Base-by-base conservation (phyloP, 2,797 vertebrate species). In the Threskiornis aethiopicus region DNA sequence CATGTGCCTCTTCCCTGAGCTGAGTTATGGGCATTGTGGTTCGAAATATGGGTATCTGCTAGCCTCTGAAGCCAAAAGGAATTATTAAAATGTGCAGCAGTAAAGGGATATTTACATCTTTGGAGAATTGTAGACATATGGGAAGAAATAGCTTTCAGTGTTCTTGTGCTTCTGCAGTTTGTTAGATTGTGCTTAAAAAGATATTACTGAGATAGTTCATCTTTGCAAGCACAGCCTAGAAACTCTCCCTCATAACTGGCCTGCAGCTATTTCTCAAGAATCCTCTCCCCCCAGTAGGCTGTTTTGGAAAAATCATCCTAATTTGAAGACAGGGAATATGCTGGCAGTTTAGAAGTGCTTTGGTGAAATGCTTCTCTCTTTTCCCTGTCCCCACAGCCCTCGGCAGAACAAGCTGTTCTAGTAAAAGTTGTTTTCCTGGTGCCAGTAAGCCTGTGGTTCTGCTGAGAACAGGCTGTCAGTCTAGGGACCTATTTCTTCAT, bases 381-480 rank as follows among this genome's bases (percentile, higher is more conserved):
- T 67, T 35, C 44, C 20, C 29, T 59, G 73, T 93, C 70, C 69
- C 54, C 51, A n/a, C 62, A 85, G 49, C 66, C 66, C 73, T 93
- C 18, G 0, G 25, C 84, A 89, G 93, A 94, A 87, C 96, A 87
- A 47, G 73, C 78, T 94, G 94, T 92, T 92, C 91, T 76, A 82
- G 73, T 51, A 71, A 65, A 81, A 71, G 61, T 81, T 95, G 84
- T 94, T 94, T 84, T 78, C 58, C 26, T 35, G 39, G 39, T 93
- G 87, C 92, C 84, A 78, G 69, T 84, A 78, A 91, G 62, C 54
- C 26, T 17, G 33, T 85, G 75, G 67, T 31, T 67, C 62, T 89
- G 73, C 54, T 57, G 71, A 77, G 93, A 90, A 46, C 55, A 51
- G 33, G 24, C 77, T 94, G 83, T 59, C 80, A 31, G 86, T 61